Percentiles rank a stretch among this genome's conserved stretches.
These are phyloP conservation scores for Melanerpes aurifrons DNA, from an alignment of 2,113 vertebrate species.

Conservation along the genomic window DNA sequence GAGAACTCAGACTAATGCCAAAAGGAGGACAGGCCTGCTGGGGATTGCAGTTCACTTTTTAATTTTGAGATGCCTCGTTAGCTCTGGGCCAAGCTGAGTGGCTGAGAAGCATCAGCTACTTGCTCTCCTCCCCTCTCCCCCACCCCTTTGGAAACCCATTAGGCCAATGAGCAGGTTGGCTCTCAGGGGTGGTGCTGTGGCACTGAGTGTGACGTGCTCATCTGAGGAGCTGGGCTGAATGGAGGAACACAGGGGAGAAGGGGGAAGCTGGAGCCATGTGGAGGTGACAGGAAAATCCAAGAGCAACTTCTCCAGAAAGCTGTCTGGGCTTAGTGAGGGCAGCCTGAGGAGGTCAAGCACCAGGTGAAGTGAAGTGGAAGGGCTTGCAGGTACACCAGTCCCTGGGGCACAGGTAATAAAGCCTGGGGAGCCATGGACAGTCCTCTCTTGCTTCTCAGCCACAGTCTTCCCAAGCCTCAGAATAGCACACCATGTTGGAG, in stretches of 20 bases:
- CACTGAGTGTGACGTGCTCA: neutral
- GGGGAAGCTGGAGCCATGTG: neutral
- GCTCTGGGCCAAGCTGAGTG: conserved; percentile 59
- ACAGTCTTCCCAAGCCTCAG: neutral
- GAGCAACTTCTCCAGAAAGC: neutral
- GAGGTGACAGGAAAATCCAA: neutral
- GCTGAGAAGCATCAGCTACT: conserved; percentile 31
- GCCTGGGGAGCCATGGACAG: neutral
- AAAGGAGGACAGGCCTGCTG: conserved; percentile 74
- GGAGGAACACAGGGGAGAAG: neutral
- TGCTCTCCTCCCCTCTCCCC: neutral
- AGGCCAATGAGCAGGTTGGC: neutral
- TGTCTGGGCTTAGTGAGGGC: accelerated
- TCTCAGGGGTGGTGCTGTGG: neutral
- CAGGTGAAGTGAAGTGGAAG: neutral
- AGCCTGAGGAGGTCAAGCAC: neutral
- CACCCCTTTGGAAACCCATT: conserved; percentile 21
- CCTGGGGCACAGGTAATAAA: neutral
- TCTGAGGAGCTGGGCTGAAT: neutral
- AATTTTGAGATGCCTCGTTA: conserved; percentile 73
- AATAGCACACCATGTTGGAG: accelerated
- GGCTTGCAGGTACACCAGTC: neutral
- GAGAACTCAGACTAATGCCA: conserved; percentile 60
- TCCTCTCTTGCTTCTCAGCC: neutral
- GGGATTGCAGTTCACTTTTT: conserved; percentile 74